A percentile compares a stretch with the other conserved stretches of the same genome.
phyloP scores from a whole-genome alignment of 2,113 vertebrate genomes.

The Castor canadensis region DNA sequence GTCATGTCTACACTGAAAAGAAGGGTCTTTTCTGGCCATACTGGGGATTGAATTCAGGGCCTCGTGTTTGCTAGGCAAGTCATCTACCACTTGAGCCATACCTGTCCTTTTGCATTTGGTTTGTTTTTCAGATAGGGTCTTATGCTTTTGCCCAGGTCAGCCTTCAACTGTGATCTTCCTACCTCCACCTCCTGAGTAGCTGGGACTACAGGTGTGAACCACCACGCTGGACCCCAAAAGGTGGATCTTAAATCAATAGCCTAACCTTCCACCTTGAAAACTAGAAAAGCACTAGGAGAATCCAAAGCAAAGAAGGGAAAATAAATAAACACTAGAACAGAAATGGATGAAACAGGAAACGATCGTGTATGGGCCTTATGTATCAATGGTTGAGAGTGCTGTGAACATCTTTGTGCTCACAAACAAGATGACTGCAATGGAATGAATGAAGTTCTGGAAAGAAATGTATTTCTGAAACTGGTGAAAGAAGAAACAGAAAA shows the following conservation, averaged over 20 bases:
- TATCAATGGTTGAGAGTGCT: not conserved
- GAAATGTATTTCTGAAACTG: not conserved
- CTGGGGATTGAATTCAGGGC: no score
- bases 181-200: no score
- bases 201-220: no score
- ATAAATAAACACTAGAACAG: not conserved
- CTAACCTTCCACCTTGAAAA: not conserved
- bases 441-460: not conserved
- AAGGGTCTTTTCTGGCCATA: not conserved
- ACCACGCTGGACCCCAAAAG: no score
- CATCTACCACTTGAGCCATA: no score
- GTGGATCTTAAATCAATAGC: no score
- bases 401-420: not conserved
- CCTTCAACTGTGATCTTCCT: no score
- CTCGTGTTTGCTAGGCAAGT: no score
- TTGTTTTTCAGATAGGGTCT: no score
- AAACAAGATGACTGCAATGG: not conserved
- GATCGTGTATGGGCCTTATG: not conserved
- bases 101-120: no score
- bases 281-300: not conserved
- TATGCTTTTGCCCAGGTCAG: no score
- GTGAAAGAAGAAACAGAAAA: conserved; percentile 30
- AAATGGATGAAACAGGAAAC: not conserved
- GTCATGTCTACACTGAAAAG: not conserved
- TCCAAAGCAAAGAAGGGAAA: not conserved